These are phyloP conservation scores for Frieseomelitta varia DNA, from an alignment of 1,140 invertebrate genomes.

Conservation along the genomic window DNA sequence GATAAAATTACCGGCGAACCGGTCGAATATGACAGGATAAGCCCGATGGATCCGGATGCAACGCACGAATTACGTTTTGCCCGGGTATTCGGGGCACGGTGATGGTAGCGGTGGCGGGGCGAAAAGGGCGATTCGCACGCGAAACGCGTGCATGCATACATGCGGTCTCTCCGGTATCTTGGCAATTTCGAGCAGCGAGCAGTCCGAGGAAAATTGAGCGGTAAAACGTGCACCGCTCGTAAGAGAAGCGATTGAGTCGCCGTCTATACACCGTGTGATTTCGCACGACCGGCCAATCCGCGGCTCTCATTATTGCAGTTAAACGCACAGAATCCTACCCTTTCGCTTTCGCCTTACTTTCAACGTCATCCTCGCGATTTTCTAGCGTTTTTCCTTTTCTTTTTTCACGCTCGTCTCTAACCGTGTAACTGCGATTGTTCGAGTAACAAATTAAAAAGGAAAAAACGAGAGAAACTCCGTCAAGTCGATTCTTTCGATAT, in stretches of 20 bases:
- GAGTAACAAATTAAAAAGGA: too few species aligned
- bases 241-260: conserved; percentile 62
- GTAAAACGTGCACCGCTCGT: conserved; percentile 52
- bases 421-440: too few species aligned
- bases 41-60: conserved; percentile 4
- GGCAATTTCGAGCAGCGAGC: conserved; percentile 61
- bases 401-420: not conserved
- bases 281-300: conserved; percentile 39
- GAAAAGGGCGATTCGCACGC: not conserved
- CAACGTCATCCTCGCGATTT: not conserved
- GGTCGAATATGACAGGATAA: not conserved
- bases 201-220: conserved; percentile 59
- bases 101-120: too few species aligned
- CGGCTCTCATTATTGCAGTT: conserved; percentile 7
- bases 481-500: not conserved
- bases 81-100: not conserved
- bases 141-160: conserved; percentile 35
- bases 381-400: too few species aligned
- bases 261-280: conserved; percentile 65
- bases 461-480: too few species aligned
- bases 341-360: not conserved
- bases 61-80: conserved; percentile 5
- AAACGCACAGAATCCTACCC: conserved; percentile 8
- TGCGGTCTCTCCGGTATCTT: conserved; percentile 56
- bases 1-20: not conserved